A percentile compares a stretch with the other conserved stretches of the same genome.
These are phyloP conservation scores for Irena cyanogastra DNA, from an alignment of 2,113 vertebrate genomes.

Conservation along the genomic window DNA sequence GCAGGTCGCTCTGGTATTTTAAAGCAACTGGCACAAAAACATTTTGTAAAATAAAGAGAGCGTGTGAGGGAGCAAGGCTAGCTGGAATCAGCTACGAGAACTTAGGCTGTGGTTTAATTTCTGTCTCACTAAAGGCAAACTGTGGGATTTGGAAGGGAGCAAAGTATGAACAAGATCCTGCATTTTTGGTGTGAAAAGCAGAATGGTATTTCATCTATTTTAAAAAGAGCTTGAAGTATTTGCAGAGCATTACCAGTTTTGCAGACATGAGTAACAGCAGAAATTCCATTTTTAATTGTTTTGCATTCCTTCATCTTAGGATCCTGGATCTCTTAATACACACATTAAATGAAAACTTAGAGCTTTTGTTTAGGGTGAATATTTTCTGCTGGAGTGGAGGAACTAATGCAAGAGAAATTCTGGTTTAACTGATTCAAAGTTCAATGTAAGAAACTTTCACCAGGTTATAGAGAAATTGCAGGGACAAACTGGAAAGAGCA, in stretches of 20 bases:
- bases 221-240: conserved; percentile 9
- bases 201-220: conserved; percentile 20
- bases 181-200: not conserved
- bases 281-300: conserved; percentile 51
- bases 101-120: conserved; percentile 30
- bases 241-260: conserved; percentile 5
- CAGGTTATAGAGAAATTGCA: not conserved
- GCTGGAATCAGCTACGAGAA: conserved; percentile 3
- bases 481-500: not conserved
- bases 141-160: conserved; percentile 9
- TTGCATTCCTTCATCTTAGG: conserved; percentile 42
- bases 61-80: not conserved
- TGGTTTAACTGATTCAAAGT: not conserved
- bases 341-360: not conserved
- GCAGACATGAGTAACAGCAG: not conserved
- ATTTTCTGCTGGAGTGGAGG: not conserved
- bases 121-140: conserved; percentile 22
- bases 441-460: not conserved
- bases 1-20: not conserved
- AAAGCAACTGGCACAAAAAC: not conserved
- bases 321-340: not conserved
- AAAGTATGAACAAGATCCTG: not conserved
- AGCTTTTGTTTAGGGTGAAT: not conserved
- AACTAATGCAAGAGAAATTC: not conserved
- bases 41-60: not conserved